Percentiles rank a stretch among this genome's conserved stretches.
These are phyloP conservation scores for Rostratula benghalensis DNA, from an alignment of 2,113 vertebrate genomes.

Conservation along the genomic window DNA sequence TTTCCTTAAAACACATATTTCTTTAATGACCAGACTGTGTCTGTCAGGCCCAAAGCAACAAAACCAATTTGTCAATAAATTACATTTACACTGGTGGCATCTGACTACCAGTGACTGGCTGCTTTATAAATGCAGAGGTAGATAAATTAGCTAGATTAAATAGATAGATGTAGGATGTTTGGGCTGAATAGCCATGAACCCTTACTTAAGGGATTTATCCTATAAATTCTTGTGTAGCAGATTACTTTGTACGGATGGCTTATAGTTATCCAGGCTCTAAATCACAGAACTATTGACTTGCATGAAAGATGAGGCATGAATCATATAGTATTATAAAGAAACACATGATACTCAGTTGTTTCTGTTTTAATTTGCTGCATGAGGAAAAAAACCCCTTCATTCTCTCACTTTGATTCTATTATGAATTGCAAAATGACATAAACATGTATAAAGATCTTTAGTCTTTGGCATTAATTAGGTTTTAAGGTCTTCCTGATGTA, in stretches of 20 bases:
- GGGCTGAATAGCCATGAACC: background rate
- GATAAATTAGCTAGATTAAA: conserved; percentile 53
- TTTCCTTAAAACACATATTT: conserved; percentile 13
- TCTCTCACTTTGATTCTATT: background rate
- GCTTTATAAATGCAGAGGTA: background rate
- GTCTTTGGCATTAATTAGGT: background rate
- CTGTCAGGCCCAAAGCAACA: background rate
- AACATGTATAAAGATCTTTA: conserved; percentile 12
- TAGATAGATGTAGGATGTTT: conserved; percentile 22
- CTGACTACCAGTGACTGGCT: background rate
- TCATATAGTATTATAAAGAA: background rate
- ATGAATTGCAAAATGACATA: conserved; percentile 15
- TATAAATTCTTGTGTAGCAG: conserved; percentile 44
- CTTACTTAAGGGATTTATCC: conserved; percentile 57
- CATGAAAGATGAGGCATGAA: background rate
- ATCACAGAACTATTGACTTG: conserved; percentile 9
- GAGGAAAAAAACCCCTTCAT: background rate
- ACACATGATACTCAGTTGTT: background rate
- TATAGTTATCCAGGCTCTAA: conserved; percentile 30
- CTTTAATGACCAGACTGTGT: conserved; percentile 2
- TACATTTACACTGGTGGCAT: background rate
- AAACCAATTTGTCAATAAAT: background rate
- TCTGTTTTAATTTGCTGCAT: conserved; percentile 8
- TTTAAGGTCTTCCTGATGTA: conserved; percentile 14
- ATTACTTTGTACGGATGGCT: conserved; percentile 41